Base-by-base conservation (phyloP, 2,113 vertebrate genomes). In the Equus quagga region DNA sequence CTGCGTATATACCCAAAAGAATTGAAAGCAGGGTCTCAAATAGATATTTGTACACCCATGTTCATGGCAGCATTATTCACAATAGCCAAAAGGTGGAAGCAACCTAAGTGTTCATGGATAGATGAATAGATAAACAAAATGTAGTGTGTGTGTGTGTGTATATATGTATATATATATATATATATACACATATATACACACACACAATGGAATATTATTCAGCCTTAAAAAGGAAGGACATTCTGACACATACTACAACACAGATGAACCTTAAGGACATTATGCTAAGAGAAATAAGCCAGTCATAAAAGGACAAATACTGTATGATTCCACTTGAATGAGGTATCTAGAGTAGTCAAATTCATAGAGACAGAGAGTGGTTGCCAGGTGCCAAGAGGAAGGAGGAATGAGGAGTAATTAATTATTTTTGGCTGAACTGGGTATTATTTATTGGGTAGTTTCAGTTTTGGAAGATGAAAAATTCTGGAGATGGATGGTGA, bases 141-240 rank as follows among this genome's bases (percentile, higher is more conserved):
- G 26, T 80, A 51, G 44, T 41, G 36, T 41, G 36, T 41, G 36
- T 41, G 36, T 41, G 3, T 41, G 3, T 41, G 3, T 41, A 41
- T 41, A 41, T 41, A 41, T 41, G 3, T 41, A 41, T 41, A 41
- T 41, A 41, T 41, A 41, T 41, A 41, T 86, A 81, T 19, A 85
- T 33, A n/a, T n/a, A n/a, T n/a, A n/a, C n/a, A n/a, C n/a, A n/a
- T n/a, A n/a, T n/a, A n/a, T n/a, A n/a, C n/a, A n/a, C n/a, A 67
- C 15, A 36, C 28, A 86, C 23, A 95, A 62, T 9, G 54, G 28
- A 96, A 62, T 64, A 62, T 62, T 81, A 85, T 51, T 75, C 33
- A 90, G 28, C 26, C 31, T 81, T 86, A 75, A 89, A 93, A 97
- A 92, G 23, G 31, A 89, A 82, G 62, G 65, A 56, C 36, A 60